These are phyloP conservation scores for Galaxea fascicularis DNA, from an alignment of 92 coral and sea anemone species.

Conservation along the genomic window DNA sequence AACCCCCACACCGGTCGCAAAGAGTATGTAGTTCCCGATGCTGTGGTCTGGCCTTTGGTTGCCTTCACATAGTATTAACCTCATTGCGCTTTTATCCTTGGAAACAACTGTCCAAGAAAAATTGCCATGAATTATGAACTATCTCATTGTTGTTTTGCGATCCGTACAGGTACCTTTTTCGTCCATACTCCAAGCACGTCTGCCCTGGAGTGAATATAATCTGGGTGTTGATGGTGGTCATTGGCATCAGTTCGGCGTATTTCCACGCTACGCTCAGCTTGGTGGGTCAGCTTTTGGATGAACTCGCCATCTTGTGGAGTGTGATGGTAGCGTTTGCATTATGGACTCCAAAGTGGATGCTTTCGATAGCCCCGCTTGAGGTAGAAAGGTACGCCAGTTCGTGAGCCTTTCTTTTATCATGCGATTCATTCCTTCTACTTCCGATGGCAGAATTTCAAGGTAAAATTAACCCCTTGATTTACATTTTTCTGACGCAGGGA, in stretches of 20 bases:
- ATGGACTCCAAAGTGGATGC: conserved; percentile 96
- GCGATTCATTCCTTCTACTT: too few species aligned
- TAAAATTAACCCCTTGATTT: not conserved
- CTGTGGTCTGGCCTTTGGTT: not conserved
- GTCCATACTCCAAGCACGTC: conserved; percentile 86
- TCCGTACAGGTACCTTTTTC: conserved; percentile 84
- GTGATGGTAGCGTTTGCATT: conserved; percentile 88
- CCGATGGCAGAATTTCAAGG: too few species aligned
- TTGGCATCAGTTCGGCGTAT: conserved; percentile 93
- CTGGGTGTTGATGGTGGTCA: conserved; percentile 80
- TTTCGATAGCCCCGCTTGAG: conserved; percentile 39
- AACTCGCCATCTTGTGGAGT: conserved; percentile 95
- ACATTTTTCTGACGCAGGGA: conserved; percentile 41
- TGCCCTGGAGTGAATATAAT: conserved; percentile 85
- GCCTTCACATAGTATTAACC: too few species aligned
- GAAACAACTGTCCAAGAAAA: too few species aligned
- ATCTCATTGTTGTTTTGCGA: not conserved
- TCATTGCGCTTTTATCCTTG: too few species aligned
- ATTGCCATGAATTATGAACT: too few species aligned
- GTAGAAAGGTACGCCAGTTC: conserved; percentile 20
- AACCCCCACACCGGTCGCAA: not conserved
- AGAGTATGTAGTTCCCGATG: too few species aligned
- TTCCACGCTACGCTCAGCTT: conserved; percentile 97
- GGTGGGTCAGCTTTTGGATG: conserved; percentile 95
- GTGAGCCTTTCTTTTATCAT: too few species aligned